Conservation (phyloP, 2,888 invertebrate genomes). For the Scelioninae gen. 2 region DNA sequence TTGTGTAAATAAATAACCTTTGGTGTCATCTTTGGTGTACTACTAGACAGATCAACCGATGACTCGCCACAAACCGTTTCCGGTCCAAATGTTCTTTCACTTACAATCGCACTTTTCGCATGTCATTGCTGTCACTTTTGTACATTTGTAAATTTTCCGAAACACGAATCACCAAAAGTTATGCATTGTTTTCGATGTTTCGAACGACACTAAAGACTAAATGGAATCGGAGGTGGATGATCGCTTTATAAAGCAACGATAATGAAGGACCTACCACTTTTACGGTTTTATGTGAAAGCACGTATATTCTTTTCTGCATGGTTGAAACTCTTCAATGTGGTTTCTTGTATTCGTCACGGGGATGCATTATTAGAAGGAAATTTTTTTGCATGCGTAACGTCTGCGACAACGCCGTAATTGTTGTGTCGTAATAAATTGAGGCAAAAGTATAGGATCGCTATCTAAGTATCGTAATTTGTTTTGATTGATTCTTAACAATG, state of each 20-base stretch:
- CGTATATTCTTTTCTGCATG: constrained; percentile 58
- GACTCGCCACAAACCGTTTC: too few relatives aligned
- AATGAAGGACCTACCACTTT: constrained; percentile 63
- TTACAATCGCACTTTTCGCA: too few relatives aligned
- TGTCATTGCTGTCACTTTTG: too few relatives aligned
- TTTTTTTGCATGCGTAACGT: constrained; percentile 57
- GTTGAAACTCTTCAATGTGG: constrained; percentile 48
- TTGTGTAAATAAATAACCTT: not conserved
- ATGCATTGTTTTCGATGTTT: too few relatives aligned
- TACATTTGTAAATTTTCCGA: too few relatives aligned
- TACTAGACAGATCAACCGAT: not conserved
- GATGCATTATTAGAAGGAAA: constrained; percentile 48
- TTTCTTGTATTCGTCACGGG: constrained; percentile 51
- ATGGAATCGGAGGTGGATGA: constrained; percentile 52
- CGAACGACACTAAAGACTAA: constrained; percentile 37
- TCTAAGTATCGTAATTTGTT: constrained; percentile 40
- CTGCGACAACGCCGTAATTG: constrained; percentile 53
- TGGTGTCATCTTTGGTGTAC: not conserved
- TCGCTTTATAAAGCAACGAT: constrained; percentile 64
- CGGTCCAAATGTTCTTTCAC: too few relatives aligned
- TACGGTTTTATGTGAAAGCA: constrained; percentile 60
- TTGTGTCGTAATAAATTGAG: constrained; percentile 52
- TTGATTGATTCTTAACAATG: constrained; percentile 51
- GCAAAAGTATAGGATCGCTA: constrained; percentile 32
- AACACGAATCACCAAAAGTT: too few relatives aligned